Base-by-base conservation (phyloP, 2,888 invertebrate species). In the Phaedon cochleariae region DNA sequence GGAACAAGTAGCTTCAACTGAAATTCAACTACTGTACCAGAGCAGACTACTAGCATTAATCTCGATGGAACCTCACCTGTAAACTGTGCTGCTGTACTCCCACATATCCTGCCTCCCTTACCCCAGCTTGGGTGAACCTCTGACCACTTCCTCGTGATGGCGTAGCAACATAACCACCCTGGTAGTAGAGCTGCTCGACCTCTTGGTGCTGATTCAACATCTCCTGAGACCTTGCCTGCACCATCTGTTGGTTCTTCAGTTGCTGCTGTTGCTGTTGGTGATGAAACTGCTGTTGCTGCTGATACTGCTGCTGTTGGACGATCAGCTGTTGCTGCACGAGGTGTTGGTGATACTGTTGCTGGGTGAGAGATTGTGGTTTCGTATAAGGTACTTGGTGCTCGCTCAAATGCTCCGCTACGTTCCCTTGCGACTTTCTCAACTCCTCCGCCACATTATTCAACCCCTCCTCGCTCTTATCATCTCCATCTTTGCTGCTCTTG, bases 361-460 rank as follows among this genome's bases (percentile, higher is more conserved):
- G 80, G 18, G 76, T 73, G 5, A 73, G 58, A 37, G 73, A 64
- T 18, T 71, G 84, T 65, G 87, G 88, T 76, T 88, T 87, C 12
- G 87, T 88, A 74, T 90, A 90, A 71, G 87, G 55, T 48, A 46
- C 58, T 59, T 89, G 72, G 46, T 74, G 72, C 3, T 53, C 70
- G 12, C 68, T 69, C 18, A 65, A 61, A 51, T 78, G 77, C 20
- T 78, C 79, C 15, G 63, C 72, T 6, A 77, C 77, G 65, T 83
- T 83, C 29, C 82, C 79, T 63, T 81, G 83, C n/a, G 84, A 84
- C 70, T 85, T 85, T 65, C 85, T 80, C 51, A 85, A 81, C 71
- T 90, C 90, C 70, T 90, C 90, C 59, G 88, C 85, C 5, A 85
- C 84, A 70, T 90, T 90, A 78, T 90, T 90, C 58, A 90, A 81